Conservation (phyloP, 2,113 vertebrate species). For the Jacana jacana region DNA sequence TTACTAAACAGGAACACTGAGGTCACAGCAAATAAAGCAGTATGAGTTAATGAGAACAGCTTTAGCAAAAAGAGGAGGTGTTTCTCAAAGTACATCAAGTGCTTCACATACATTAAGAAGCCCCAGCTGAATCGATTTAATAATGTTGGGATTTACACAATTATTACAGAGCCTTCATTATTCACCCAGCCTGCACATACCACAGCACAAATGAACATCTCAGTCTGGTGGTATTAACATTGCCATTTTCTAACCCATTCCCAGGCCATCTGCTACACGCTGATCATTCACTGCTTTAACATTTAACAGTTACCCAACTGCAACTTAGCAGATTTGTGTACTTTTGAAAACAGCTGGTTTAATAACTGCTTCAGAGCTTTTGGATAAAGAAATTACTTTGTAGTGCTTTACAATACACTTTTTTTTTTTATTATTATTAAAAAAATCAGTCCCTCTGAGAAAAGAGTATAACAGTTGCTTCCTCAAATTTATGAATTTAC, state of each 20-base stretch:
- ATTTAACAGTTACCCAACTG: conserved; percentile 87
- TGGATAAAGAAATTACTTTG: conserved; percentile 81
- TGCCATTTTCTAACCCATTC: conserved; percentile 83
- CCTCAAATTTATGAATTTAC: conserved; percentile 15
- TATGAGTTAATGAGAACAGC: conserved; percentile 83
- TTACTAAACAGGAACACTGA: conserved; percentile 77
- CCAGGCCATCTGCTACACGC: conserved; percentile 81
- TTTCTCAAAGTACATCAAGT: conserved; percentile 79
- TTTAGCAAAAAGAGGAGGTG: conserved; percentile 79
- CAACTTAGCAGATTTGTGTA: conserved; percentile 86
- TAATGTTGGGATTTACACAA: conserved; percentile 89
- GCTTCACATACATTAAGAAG: conserved; percentile 84
- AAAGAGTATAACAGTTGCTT: conserved; percentile 16
- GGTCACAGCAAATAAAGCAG: conserved; percentile 81
- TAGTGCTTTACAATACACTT: conserved; percentile 68
- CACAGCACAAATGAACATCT: conserved; percentile 83
- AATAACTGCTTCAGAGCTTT: conserved; percentile 81
- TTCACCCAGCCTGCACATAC: conserved; percentile 78
- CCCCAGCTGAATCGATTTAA: conserved; percentile 84
- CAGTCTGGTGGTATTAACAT: conserved; percentile 82
- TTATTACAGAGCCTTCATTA: conserved; percentile 87
- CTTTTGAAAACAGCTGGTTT: conserved; percentile 87
- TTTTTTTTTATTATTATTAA: not conserved
- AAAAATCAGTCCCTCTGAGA: conserved; percentile 47
- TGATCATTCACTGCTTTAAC: conserved; percentile 80